Conservation (phyloP, 2,113 vertebrate genomes). For the Mixornis gularis region DNA sequence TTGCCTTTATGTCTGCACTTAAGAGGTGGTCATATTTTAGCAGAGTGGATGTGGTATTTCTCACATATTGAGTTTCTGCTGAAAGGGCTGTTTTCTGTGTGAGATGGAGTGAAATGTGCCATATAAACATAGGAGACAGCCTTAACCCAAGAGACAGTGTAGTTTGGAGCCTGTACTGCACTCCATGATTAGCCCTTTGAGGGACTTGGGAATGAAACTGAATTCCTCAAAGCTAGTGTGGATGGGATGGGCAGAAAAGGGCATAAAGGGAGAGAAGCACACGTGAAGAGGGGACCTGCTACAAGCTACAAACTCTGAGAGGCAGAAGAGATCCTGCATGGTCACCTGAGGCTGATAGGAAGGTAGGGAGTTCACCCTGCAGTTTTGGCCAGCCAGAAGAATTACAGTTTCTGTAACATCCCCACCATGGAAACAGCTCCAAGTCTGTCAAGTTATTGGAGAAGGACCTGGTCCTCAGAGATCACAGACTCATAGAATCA, state of each 20-base stretch:
- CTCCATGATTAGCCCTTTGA: background rate
- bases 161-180: background rate
- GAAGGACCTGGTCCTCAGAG: background rate
- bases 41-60: background rate
- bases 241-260: background rate
- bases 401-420: background rate
- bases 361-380: background rate
- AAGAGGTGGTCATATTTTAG: background rate
- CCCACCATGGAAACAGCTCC: background rate
- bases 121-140: background rate
- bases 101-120: background rate
- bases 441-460: background rate
- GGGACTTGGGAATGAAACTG: background rate
- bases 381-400: background rate
- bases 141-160: background rate
- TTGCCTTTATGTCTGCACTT: background rate
- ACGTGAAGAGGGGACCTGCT: background rate
- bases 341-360: background rate
- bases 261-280: background rate
- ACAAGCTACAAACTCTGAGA: background rate
- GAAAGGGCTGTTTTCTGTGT: background rate
- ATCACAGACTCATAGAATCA: background rate
- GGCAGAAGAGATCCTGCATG: background rate
- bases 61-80: background rate
- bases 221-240: background rate